These are phyloP conservation scores for Larimichthys crocea DNA, from an alignment of 2,113 vertebrate genomes.

Conservation along the genomic window DNA sequence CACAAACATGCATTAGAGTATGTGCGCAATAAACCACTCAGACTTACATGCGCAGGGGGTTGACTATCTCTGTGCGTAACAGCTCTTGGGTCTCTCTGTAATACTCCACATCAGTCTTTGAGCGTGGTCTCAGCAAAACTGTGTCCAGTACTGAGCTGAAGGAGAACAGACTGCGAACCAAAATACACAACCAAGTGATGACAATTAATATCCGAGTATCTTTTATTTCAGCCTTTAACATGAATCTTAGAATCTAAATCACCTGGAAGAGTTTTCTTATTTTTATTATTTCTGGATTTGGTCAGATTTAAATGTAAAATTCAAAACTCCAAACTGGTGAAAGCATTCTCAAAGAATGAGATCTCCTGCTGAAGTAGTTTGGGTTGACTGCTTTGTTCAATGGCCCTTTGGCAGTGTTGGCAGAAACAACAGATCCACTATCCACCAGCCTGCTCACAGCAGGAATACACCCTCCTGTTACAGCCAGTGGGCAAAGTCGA, in stretches of 20 bases:
- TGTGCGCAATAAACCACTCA: not conserved
- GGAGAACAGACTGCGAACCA: constrained; percentile 91
- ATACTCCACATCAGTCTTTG: constrained; percentile 96
- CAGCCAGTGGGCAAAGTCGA: constrained; percentile 38
- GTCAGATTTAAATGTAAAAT: not conserved
- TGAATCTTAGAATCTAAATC: not conserved
- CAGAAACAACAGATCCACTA: constrained; percentile 24
- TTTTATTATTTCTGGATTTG: not conserved
- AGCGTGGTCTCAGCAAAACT: constrained; percentile 95
- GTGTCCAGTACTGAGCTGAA: constrained; percentile 98
- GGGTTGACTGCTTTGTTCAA: constrained; percentile 11
- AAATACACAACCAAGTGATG: not conserved
- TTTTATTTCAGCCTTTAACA: not conserved
- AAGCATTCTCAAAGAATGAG: constrained; percentile 8
- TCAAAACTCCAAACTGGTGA: not conserved
- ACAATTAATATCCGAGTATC: not conserved
- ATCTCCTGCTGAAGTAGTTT: not conserved
- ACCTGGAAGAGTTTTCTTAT: not conserved
- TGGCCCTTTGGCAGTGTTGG: constrained; percentile 35
- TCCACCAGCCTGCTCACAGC: constrained; percentile 32
- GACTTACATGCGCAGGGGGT: constrained; percentile 97
- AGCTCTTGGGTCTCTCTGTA: constrained; percentile 98
- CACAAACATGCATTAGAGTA: not conserved
- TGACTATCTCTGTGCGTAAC: constrained; percentile 96
- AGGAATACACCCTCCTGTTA: constrained; percentile 7